These are phyloP conservation scores for Brachylomia viminalis DNA, from an alignment of 2,888 invertebrate species.

Conservation along the genomic window DNA sequence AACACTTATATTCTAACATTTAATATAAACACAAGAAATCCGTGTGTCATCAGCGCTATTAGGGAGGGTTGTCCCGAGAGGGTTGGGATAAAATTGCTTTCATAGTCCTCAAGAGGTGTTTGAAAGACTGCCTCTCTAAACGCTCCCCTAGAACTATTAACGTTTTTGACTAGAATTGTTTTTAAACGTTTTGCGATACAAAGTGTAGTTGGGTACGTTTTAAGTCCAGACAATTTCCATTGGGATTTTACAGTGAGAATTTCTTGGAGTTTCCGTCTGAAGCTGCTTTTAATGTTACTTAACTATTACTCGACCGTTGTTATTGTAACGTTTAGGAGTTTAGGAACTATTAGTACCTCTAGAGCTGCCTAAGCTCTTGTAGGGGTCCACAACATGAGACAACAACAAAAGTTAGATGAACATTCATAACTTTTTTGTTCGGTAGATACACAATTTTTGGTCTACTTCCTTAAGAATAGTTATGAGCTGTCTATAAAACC, in stretches of 20 bases:
- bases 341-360: background rate
- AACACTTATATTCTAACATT: constrained; percentile 37
- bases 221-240: background rate
- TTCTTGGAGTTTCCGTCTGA: background rate
- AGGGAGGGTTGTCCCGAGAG: constrained; percentile 18
- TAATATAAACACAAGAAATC: constrained; percentile 54
- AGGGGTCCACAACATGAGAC: background rate
- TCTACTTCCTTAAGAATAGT: background rate
- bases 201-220: constrained; percentile 12
- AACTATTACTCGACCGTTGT: background rate
- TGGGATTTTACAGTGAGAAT: background rate
- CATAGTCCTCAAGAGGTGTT: constrained; percentile 59
- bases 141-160: constrained; percentile 48
- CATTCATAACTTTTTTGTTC: background rate
- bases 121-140: constrained; percentile 59
- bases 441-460: background rate
- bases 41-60: constrained; percentile 49
- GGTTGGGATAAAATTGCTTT: constrained; percentile 61
- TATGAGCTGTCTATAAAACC: background rate
- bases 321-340: background rate
- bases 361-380: no score
- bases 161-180: constrained; percentile 44
- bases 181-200: constrained; percentile 30
- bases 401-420: background rate
- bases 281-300: background rate